These are phyloP conservation scores for Hippolais icterina DNA, from an alignment of 2,113 vertebrate species.

Conservation along the genomic window DNA sequence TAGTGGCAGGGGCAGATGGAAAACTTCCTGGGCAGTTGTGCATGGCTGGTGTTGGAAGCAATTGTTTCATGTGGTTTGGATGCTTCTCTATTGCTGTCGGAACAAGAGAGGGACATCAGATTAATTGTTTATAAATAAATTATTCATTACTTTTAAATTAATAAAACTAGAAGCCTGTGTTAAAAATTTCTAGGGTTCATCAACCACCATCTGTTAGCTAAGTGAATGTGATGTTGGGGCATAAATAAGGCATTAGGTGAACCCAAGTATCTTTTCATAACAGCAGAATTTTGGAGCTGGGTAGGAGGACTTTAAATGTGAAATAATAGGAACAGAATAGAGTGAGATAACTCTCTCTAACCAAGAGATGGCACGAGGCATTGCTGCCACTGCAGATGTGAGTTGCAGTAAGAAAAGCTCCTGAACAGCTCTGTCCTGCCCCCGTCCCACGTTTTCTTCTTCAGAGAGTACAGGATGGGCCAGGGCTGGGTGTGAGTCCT, in stretches of 20 bases:
- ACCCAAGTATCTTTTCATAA: neutral
- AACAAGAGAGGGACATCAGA: neutral
- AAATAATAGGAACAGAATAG: neutral
- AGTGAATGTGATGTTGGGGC: neutral
- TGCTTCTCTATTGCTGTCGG: neutral
- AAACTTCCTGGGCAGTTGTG: neutral
- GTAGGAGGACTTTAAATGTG: neutral
- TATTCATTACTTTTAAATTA: constrained; percentile 1
- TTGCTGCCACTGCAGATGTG: neutral
- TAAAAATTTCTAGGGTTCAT: neutral
- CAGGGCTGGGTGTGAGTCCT: neutral
- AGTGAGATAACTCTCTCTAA: neutral
- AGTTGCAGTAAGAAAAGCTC: neutral
- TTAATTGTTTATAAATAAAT: neutral
- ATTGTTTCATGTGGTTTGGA: neutral
- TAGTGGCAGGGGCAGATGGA: neutral
- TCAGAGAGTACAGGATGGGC: neutral
- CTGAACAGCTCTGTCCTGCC: neutral
- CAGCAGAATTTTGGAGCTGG: neutral
- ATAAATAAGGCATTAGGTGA: constrained; percentile 10
- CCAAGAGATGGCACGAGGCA: neutral
- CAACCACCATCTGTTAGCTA: neutral
- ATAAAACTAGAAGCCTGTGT: neutral
- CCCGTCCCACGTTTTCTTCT: neutral
- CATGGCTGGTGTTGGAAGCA: neutral